These are phyloP conservation scores for Caenorhabditis remanei DNA, from an alignment of 1,140 invertebrate species.

Conservation along the genomic window DNA sequence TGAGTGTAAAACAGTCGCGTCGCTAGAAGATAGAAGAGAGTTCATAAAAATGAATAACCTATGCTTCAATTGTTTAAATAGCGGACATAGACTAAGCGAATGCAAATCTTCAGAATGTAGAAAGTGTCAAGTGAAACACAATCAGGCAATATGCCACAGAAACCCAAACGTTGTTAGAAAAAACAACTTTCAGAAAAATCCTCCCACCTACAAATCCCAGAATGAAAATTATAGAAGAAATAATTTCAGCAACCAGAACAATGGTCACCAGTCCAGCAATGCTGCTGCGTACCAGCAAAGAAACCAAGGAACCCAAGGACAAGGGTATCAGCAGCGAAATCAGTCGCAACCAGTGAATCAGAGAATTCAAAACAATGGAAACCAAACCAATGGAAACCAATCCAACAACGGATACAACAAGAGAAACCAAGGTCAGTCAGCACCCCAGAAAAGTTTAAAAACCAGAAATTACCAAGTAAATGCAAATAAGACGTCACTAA, in stretches of 20 bases:
- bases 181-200: too few relatives aligned
- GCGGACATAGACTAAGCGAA: not conserved
- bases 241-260: not conserved
- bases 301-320: too few relatives aligned
- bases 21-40: not conserved
- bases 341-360: not conserved
- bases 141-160: not conserved
- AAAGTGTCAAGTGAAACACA: not conserved
- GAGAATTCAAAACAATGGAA: not conserved
- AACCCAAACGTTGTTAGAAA: not conserved
- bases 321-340: not conserved
- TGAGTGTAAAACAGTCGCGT: not conserved
- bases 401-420: not conserved
- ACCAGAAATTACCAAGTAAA: not conserved
- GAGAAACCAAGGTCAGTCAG: not conserved
- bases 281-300: too few relatives aligned
- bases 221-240: not conserved
- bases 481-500: not conserved
- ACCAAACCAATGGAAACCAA: not conserved
- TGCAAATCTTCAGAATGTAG: not conserved
- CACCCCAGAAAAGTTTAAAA: not conserved
- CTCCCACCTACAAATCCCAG: not conserved
- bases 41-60: not conserved
- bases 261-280: too few relatives aligned
- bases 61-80: not conserved